Percentiles rank a stretch among this genome's conserved stretches.
Conservation (phyloP, 2,888 invertebrate species). For the Protonemura montana region DNA sequence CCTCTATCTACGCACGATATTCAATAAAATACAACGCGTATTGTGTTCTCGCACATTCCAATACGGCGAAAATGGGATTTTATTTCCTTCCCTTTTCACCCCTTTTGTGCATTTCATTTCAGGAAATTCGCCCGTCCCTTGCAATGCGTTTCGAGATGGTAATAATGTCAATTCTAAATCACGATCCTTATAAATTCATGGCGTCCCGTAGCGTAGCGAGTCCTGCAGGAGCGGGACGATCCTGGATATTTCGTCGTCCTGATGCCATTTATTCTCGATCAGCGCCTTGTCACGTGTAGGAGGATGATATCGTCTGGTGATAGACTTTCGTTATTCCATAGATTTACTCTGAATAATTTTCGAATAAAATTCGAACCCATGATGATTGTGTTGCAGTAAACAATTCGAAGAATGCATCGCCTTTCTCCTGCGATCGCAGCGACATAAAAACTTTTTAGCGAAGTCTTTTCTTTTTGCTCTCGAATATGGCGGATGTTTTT, state of each 20-base stretch:
- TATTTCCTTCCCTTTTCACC: constrained; percentile 17
- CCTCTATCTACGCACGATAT: constrained; percentile 8
- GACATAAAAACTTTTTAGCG: background rate
- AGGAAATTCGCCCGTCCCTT: background rate
- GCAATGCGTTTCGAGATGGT: background rate
- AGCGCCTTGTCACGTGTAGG: background rate
- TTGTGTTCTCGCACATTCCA: constrained; percentile 30
- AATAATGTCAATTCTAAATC: constrained; percentile 41
- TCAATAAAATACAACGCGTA: constrained; percentile 3
- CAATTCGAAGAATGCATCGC: constrained; percentile 31
- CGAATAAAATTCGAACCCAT: constrained; percentile 35
- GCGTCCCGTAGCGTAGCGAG: background rate
- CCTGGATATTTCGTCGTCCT: constrained; percentile 30
- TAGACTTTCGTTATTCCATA: constrained; percentile 24
- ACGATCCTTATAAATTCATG: constrained; percentile 26
- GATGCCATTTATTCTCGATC: constrained; percentile 32
- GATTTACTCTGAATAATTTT: constrained; percentile 38
- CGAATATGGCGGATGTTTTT: constrained; percentile 20
- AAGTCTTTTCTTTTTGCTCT: constrained; percentile 8
- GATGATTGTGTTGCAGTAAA: constrained; percentile 13
- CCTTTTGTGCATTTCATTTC: constrained; percentile 28
- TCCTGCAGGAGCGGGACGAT: constrained; percentile 17
- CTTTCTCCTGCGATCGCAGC: background rate
- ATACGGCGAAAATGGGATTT: constrained; percentile 21
- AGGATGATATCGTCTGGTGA: constrained; percentile 22